These are phyloP conservation scores for Rhincodon typus DNA, from an alignment of 2,797 vertebrate species.

Conservation along the genomic window DNA sequence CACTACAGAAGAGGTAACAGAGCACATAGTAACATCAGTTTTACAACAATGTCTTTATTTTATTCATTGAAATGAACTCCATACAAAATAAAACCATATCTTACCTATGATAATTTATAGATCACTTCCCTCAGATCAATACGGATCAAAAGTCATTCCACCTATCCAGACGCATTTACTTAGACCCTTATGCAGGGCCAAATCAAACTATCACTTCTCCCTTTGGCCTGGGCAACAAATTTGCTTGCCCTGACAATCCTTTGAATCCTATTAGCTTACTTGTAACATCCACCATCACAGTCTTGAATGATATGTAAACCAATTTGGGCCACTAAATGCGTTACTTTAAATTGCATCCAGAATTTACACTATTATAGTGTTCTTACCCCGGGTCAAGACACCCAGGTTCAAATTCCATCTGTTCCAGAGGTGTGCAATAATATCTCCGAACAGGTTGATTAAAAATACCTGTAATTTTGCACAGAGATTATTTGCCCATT, in stretches of 20 bases:
- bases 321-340: neutral
- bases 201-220: neutral
- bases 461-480: neutral
- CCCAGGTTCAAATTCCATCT: too few species aligned
- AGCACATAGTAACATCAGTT: neutral
- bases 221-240: neutral
- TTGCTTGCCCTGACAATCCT: neutral
- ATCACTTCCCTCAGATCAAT: neutral
- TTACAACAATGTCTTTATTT: neutral
- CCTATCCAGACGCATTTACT: neutral
- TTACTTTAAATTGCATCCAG: neutral
- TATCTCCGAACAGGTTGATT: too few species aligned
- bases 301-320: neutral
- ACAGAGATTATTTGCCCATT: neutral
- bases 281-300: neutral
- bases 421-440: too few species aligned
- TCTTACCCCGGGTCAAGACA: too few species aligned
- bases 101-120: too few species aligned
- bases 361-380: neutral
- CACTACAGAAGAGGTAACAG: too few species aligned
- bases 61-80: neutral
- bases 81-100: neutral
- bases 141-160: neutral
- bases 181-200: neutral
- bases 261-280: neutral